Conservation (phyloP, 2,113 vertebrate species). For the Hippocampus mohnikei region DNA sequence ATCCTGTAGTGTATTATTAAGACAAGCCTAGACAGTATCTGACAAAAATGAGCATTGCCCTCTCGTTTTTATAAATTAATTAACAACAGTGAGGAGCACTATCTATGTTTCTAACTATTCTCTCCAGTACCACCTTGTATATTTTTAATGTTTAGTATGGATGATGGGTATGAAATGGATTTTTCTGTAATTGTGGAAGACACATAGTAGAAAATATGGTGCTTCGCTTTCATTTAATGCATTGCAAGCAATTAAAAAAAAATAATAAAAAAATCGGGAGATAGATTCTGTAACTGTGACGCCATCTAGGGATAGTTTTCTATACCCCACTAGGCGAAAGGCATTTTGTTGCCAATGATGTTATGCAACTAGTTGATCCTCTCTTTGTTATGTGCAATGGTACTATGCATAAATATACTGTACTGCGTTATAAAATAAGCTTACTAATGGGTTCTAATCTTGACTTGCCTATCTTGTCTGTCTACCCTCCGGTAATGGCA, state of each 20-base stretch:
- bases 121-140: too few relatives aligned
- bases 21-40: too few relatives aligned
- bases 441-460: neutral
- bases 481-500: too few relatives aligned
- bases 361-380: conserved; percentile 34
- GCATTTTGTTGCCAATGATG: conserved; percentile 13
- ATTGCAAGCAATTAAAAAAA: neutral
- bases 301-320: conserved; percentile 51
- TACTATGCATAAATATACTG: neutral
- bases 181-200: neutral
- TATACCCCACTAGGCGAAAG: neutral
- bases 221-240: neutral
- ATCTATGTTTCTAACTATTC: too few relatives aligned
- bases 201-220: neutral
- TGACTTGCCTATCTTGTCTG: too few relatives aligned
- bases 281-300: conserved; percentile 1
- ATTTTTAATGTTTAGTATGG: too few relatives aligned
- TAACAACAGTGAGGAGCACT: too few relatives aligned
- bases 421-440: neutral
- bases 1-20: too few relatives aligned
- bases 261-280: too few relatives aligned
- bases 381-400: neutral
- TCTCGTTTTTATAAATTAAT: too few relatives aligned
- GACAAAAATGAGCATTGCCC: too few relatives aligned
- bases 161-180: too few relatives aligned